Evolutionary conservation across 2,888 invertebrate species (phyloP).

Genomic region (Gibbula magus): DNA sequence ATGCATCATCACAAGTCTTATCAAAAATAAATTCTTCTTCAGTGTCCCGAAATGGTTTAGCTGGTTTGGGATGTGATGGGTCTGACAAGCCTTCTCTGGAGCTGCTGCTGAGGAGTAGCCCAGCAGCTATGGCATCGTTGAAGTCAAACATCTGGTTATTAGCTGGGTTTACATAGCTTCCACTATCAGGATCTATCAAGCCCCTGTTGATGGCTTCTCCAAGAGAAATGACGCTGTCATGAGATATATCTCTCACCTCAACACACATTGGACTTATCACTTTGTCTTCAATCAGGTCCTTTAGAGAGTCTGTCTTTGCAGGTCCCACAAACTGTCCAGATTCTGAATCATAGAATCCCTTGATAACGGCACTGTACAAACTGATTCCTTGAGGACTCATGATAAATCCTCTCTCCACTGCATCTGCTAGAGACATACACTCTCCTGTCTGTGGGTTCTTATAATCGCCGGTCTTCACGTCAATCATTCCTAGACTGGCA

Average conservation of each 20-base stretch:
- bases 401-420: slow-evolving; percentile 66
- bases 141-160: slow-evolving; percentile 56
- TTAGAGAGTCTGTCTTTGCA: slow-evolving; percentile 67
- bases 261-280: slow-evolving; percentile 62
- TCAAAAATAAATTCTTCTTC: too few relatives aligned
- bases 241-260: slow-evolving; percentile 61
- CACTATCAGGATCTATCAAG: slow-evolving; percentile 65
- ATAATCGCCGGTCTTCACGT: slow-evolving; percentile 66
- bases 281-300: slow-evolving; percentile 70
- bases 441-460: slow-evolving; percentile 69
- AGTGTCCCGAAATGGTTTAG: too few relatives aligned
- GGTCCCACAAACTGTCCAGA: slow-evolving; percentile 72
- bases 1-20: too few relatives aligned
- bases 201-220: slow-evolving; percentile 79
- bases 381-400: slow-evolving; percentile 66
- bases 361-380: slow-evolving; percentile 67
- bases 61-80: neutral
- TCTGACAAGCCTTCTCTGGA: slow-evolving; percentile 61
- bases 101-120: slow-evolving; percentile 64
- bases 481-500: slow-evolving; percentile 77
- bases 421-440: slow-evolving; percentile 60
- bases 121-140: slow-evolving; percentile 65
- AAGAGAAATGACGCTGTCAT: slow-evolving; percentile 80
- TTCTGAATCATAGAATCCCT: slow-evolving; percentile 74
- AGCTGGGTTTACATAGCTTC: slow-evolving; percentile 56